Base-by-base conservation (phyloP, 2,888 invertebrate genomes). In the Amblyjoppa fuscipennis region DNA sequence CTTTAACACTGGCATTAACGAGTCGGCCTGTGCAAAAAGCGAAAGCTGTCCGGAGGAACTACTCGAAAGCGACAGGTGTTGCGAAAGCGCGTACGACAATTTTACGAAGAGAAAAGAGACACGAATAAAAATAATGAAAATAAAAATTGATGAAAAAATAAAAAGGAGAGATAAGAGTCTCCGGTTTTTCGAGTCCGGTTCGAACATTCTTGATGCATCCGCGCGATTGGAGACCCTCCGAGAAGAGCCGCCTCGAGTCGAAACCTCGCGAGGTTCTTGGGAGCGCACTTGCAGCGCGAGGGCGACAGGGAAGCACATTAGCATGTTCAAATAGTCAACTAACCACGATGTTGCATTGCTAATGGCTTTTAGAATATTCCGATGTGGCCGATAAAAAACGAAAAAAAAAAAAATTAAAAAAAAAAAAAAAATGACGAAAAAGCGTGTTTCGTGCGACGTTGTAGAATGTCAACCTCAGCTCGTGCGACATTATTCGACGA, bases 291-390 rank as follows among this genome's bases (percentile, higher is more conserved):
- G 28, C 41, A 45, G n/a, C 45, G 34, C 59, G 3, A 68, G 45
- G 49, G 20, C 2, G n/a, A 61, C 38, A 25, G 16, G 41, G 31
- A 70, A 51, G 61, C 25, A n/a, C 69, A 83, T 83, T 78, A 41
- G 64, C 71, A 79, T 74, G 31, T 49, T 49, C 79, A 68, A 79
- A 79, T 74, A 75, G 74, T 6, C 45, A 31, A 64, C 61, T 16
- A 34, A n/a, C 45, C 16, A 51, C 25, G 51, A 61, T 69, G 61
- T 80, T 80, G 73, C 59, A 78, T 75, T 80, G 45, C 79, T 73
- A 79, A 83, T 79, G 73, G 56, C 53, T 64, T 70, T 84, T 38
- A 5, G 13, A 71, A 70, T 68, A 45, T 75, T 74, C 31, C 25
- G 69, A 53, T 45, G 13, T 31, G 20, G 20, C 16, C n/a, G 68